Percentiles rank a stretch among this genome's conserved stretches.
These are phyloP conservation scores for Passer montanus DNA, from an alignment of 2,113 vertebrate species.

Conservation along the genomic window DNA sequence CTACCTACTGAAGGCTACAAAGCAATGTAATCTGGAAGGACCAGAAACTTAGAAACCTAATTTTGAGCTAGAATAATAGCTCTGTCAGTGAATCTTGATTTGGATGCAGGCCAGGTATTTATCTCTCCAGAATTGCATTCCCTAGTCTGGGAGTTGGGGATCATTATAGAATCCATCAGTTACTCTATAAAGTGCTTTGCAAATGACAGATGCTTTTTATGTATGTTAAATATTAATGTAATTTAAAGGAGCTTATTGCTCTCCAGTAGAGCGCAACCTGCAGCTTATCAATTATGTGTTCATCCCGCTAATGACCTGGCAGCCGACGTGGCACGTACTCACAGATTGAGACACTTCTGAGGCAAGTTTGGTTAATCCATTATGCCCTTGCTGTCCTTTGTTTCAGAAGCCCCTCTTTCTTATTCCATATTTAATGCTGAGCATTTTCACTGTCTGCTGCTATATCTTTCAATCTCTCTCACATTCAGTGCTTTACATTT, in stretches of 20 bases:
- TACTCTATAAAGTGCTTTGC: not conserved
- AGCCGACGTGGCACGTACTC: not conserved
- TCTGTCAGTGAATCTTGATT: not conserved
- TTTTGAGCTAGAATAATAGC: not conserved
- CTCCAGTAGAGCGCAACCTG: not conserved
- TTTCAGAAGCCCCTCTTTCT: not conserved
- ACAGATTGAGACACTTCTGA: not conserved
- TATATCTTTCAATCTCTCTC: not conserved
- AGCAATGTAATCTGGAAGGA: not conserved
- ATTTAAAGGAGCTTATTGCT: slow-evolving; percentile 43
- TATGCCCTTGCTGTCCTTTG: not conserved
- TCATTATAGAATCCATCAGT: slow-evolving; percentile 20
- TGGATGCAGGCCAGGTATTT: not conserved
- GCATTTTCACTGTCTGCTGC: not conserved
- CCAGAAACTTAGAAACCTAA: not conserved
- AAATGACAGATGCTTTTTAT: slow-evolving; percentile 33
- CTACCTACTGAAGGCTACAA: not conserved
- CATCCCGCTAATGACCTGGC: slow-evolving; percentile 26
- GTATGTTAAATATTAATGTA: slow-evolving; percentile 53
- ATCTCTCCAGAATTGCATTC: not conserved
- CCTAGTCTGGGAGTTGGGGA: not conserved
- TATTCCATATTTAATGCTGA: not conserved
- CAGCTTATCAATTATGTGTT: slow-evolving; percentile 43
- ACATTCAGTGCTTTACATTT: not conserved
- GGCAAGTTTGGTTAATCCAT: not conserved